phyloP scores from a whole-genome alignment of 37 sponge, comb jelly and placozoan genomes.

The Sycon ciliatum region DNA sequence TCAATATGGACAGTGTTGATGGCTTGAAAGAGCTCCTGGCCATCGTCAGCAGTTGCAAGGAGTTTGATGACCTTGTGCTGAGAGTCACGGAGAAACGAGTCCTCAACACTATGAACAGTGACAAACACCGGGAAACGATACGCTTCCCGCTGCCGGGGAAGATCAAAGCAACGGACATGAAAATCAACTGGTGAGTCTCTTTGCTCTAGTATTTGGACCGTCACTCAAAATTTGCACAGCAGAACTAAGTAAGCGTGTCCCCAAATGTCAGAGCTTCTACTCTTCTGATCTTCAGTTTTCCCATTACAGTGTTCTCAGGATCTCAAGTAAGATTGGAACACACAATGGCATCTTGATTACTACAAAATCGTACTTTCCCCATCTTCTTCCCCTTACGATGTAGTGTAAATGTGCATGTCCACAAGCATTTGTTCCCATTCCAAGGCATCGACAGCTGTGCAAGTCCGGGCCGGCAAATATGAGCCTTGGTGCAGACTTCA shows the following conservation, averaged over 20 bases:
- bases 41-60: slow-evolving; percentile 57
- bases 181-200: slow-evolving; percentile 77
- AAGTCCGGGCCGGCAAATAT: too few relatives aligned
- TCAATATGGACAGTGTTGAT: slow-evolving; percentile 30
- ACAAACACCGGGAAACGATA: slow-evolving; percentile 76
- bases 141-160: slow-evolving; percentile 78
- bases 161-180: slow-evolving; percentile 91
- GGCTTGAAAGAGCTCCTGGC: slow-evolving; percentile 14
- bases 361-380: too few relatives aligned
- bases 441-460: too few relatives aligned
- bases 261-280: too few relatives aligned
- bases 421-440: too few relatives aligned
- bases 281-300: too few relatives aligned
- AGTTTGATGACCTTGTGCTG: slow-evolving; percentile 83
- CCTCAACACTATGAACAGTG: slow-evolving; percentile 79
- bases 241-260: not conserved
- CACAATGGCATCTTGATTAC: too few relatives aligned
- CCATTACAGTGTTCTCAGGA: too few relatives aligned
- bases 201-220: not conserved
- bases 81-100: slow-evolving; percentile 81
- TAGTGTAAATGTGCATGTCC: too few relatives aligned
- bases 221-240: not conserved
- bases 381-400: too few relatives aligned
- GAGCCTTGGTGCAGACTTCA: too few relatives aligned
- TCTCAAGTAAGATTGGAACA: too few relatives aligned